Evolutionary conservation across 1,140 invertebrate genomes (phyloP).

Genomic region (Argopecten irradians): DNA sequence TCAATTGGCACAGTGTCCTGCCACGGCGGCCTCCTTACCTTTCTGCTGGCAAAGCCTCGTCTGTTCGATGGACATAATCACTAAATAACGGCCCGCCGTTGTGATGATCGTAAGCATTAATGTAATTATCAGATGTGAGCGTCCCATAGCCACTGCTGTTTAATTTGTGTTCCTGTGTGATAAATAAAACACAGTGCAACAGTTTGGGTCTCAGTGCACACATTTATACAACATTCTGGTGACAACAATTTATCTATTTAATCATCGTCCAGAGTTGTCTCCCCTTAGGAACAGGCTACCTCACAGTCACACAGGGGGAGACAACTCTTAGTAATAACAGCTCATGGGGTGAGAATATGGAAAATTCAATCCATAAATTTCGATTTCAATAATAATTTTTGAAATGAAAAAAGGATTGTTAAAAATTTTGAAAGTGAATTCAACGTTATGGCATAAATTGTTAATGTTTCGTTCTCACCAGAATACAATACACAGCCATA

Average conservation of each 20-base stretch:
- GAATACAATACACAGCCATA: too few relatives aligned
- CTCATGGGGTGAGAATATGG: too few relatives aligned
- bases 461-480: too few relatives aligned
- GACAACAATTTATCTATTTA: too few relatives aligned
- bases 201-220: slow-evolving; percentile 9
- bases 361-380: too few relatives aligned
- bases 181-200: slow-evolving; percentile 18
- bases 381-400: too few relatives aligned
- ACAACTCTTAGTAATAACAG: too few relatives aligned
- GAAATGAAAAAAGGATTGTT: background rate
- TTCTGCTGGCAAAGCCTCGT: slow-evolving; percentile 41
- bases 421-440: background rate
- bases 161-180: slow-evolving; percentile 31
- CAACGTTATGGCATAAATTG: too few relatives aligned
- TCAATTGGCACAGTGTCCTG: background rate
- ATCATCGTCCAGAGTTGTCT: too few relatives aligned
- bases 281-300: too few relatives aligned
- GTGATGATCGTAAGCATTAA: slow-evolving; percentile 45
- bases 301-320: too few relatives aligned
- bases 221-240: background rate
- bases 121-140: slow-evolving; percentile 37
- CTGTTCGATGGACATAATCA: slow-evolving; percentile 51
- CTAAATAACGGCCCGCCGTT: slow-evolving; percentile 50
- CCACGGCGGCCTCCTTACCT: slow-evolving; percentile 19
- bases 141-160: slow-evolving; percentile 41